phyloP scores from a whole-genome alignment of 2,888 invertebrate species.

The Busseola fusca region DNA sequence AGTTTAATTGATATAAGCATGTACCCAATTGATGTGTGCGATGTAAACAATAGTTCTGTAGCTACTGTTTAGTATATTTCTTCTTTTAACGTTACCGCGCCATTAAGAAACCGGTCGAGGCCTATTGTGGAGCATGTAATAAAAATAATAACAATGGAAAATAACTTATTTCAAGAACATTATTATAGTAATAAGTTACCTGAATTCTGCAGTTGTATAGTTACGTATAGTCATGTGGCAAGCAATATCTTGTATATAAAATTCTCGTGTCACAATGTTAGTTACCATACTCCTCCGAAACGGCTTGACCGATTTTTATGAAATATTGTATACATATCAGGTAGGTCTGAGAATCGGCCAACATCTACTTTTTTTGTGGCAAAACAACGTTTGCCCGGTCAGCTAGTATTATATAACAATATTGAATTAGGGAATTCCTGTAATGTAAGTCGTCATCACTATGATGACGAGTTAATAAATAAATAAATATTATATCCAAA shows the following conservation, averaged over 20 bases:
- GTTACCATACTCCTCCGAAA: no score
- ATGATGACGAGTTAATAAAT: no score
- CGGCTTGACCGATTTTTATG: no score
- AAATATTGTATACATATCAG: no score
- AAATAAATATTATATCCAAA: neutral
- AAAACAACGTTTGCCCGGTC: no score
- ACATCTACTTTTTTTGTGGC: no score
- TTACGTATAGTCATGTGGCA: neutral
- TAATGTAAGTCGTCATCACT: no score
- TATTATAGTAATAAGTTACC: conserved; percentile 2
- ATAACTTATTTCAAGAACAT: conserved; percentile 20
- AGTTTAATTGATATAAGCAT: conserved; percentile 30
- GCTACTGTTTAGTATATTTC: conserved; percentile 20
- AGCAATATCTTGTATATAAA: no score
- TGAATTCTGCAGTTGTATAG: neutral
- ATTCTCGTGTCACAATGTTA: no score
- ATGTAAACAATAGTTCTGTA: conserved; percentile 33
- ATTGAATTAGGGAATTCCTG: no score
- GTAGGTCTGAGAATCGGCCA: no score
- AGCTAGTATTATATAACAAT: no score
- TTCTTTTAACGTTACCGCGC: conserved; percentile 20
- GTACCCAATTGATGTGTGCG: conserved; percentile 34
- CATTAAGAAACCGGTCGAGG: conserved; percentile 21
- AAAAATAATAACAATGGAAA: conserved; percentile 29
- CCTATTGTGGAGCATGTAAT: conserved; percentile 12